Percentiles rank a stretch among this genome's conserved stretches.
These are phyloP conservation scores for Gastrophysa polygoni DNA, from an alignment of 2,888 invertebrate genomes.

Conservation along the genomic window DNA sequence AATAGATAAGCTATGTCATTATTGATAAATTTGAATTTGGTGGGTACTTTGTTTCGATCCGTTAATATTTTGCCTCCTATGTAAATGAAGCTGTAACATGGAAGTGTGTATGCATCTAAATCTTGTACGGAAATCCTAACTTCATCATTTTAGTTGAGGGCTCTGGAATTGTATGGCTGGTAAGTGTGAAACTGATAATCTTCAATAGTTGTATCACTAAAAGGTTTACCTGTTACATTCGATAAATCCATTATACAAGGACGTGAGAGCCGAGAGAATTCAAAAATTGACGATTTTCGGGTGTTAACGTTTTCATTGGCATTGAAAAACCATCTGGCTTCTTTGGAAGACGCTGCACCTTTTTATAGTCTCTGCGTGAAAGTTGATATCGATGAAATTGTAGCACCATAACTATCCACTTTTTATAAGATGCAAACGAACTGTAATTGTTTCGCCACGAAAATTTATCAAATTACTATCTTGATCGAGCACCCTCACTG, in stretches of 20 bases:
- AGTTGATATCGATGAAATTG: no score
- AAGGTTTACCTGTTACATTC: slow-evolving; percentile 19
- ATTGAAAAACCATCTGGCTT: slow-evolving; percentile 1
- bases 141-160: slow-evolving; percentile 47
- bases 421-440: slow-evolving; percentile 17
- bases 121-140: slow-evolving; percentile 47
- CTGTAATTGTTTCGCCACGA: slow-evolving; percentile 14
- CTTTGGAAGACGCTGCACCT: neutral
- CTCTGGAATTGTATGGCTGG: slow-evolving; percentile 41
- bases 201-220: slow-evolving; percentile 25
- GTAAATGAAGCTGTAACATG: slow-evolving; percentile 40
- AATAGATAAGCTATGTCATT: slow-evolving; percentile 30
- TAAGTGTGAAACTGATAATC: no score
- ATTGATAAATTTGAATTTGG: slow-evolving; percentile 26
- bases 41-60: slow-evolving; percentile 7
- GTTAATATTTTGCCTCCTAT: slow-evolving; percentile 31
- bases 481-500: slow-evolving; percentile 25
- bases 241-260: slow-evolving; percentile 30
- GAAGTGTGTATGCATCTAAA: slow-evolving; percentile 44
- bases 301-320: slow-evolving; percentile 10
- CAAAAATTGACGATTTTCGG: slow-evolving; percentile 16
- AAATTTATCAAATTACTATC: neutral
- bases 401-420: neutral
- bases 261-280: slow-evolving; percentile 17
- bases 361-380: no score